Evolutionary conservation across 2,113 vertebrate species (phyloP).

Genomic region (Dryoscopus gambensis): DNA sequence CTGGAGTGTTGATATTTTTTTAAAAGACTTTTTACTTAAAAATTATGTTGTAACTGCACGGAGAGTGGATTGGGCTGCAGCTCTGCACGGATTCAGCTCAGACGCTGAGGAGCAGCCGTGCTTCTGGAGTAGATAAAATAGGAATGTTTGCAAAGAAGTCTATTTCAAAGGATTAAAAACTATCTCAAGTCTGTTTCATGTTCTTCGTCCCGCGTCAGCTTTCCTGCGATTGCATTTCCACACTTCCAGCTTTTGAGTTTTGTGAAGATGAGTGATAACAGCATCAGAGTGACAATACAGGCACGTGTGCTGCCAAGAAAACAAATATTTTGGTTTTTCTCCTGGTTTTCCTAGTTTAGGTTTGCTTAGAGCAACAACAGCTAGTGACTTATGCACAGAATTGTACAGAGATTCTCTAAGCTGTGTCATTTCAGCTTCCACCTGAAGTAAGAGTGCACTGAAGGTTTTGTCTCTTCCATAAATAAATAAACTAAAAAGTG

Average conservation of each 20-base stretch:
- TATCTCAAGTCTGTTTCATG: not conserved
- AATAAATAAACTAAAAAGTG: not conserved
- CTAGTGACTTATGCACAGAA: not conserved
- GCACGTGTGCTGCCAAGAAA: not conserved
- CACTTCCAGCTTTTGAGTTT: not conserved
- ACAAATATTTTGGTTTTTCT: not conserved
- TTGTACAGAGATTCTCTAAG: not conserved
- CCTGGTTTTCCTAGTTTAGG: not conserved
- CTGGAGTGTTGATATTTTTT: not conserved
- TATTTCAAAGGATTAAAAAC: not conserved
- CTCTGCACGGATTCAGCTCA: not conserved
- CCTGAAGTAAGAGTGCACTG: not conserved
- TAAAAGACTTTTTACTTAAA: not conserved
- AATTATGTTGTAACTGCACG: accelerated
- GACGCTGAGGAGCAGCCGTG: accelerated
- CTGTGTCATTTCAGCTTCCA: not conserved
- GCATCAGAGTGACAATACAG: not conserved
- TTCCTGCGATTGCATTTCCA: not conserved
- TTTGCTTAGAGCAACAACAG: not conserved
- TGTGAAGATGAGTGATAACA: not conserved
- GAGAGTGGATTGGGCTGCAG: no score
- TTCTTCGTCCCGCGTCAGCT: not conserved
- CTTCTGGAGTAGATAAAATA: not conserved
- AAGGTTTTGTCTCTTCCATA: not conserved
- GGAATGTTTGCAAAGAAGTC: not conserved